Evolutionary conservation across 2,888 invertebrate genomes (phyloP).

Genomic region (Parapristionchus giblindavisi): DNA sequence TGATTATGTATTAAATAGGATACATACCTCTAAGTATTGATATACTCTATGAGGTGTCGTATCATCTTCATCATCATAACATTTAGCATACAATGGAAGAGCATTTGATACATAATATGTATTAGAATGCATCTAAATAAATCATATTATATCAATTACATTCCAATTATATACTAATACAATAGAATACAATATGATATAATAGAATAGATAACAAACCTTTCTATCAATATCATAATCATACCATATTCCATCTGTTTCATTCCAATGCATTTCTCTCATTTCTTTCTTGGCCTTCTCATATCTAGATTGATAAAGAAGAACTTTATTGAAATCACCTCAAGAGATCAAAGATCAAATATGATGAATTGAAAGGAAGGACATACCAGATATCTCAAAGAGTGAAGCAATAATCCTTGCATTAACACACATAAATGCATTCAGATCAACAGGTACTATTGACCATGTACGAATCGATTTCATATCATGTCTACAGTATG

Average conservation of each 20-base stretch:
- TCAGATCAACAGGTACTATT: slow-evolving; percentile 85
- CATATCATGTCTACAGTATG: slow-evolving; percentile 47
- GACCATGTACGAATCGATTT: slow-evolving; percentile 76
- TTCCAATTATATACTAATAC: neutral
- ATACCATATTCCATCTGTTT: slow-evolving; percentile 77
- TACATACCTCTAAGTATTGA: slow-evolving; percentile 66
- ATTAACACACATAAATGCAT: slow-evolving; percentile 81
- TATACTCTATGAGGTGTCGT: slow-evolving; percentile 63
- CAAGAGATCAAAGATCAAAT: neutral
- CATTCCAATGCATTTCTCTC: slow-evolving; percentile 80
- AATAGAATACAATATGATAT: neutral
- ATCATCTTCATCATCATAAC: slow-evolving; percentile 68
- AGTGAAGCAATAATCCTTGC: slow-evolving; percentile 75
- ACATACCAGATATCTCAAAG: slow-evolving; percentile 71
- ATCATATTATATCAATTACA: neutral
- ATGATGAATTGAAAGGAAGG: neutral
- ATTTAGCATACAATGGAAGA: slow-evolving; percentile 70
- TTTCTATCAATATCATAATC: slow-evolving; percentile 66
- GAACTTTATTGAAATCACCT: slow-evolving; percentile 63
- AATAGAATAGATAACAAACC: slow-evolving; percentile 36
- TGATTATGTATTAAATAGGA: too few species aligned
- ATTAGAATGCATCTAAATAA: slow-evolving; percentile 58
- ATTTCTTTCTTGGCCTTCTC: slow-evolving; percentile 74
- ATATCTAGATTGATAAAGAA: slow-evolving; percentile 62
- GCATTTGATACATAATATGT: slow-evolving; percentile 71